Evolutionary conservation across 2,113 vertebrate species (phyloP).

Genomic region (Pteronura brasiliensis): DNA sequence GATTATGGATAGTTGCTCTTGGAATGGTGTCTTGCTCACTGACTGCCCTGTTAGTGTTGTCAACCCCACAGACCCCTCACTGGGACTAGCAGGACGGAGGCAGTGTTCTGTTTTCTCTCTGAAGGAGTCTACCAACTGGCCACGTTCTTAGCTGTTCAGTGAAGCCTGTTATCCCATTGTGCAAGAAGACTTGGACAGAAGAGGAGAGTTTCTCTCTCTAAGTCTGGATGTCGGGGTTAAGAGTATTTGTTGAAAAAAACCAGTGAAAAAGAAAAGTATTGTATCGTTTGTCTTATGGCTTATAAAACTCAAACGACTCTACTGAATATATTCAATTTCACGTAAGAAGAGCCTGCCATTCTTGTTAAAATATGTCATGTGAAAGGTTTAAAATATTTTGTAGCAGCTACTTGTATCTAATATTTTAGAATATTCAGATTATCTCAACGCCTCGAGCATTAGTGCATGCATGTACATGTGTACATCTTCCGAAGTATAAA

Average conservation of each 20-base stretch:
- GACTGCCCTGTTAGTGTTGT: neutral
- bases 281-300: neutral
- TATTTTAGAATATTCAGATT: conserved; percentile 33
- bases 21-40: neutral
- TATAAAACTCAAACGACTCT: neutral
- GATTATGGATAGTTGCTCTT: neutral
- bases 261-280: neutral
- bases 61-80: neutral
- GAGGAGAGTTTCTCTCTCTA: neutral
- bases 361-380: neutral
- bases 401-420: neutral
- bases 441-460: neutral
- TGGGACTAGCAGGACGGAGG: neutral
- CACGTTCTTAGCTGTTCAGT: neutral
- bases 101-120: neutral
- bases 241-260: conserved; percentile 11
- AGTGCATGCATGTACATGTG: neutral
- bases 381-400: conserved; percentile 40
- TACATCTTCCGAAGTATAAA: neutral
- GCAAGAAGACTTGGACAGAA: neutral
- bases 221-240: neutral
- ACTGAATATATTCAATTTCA: neutral
- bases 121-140: neutral
- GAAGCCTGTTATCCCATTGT: neutral
- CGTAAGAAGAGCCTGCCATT: neutral